These are phyloP conservation scores for Agrotis ipsilon DNA, from an alignment of 2,888 invertebrate genomes.

Conservation along the genomic window DNA sequence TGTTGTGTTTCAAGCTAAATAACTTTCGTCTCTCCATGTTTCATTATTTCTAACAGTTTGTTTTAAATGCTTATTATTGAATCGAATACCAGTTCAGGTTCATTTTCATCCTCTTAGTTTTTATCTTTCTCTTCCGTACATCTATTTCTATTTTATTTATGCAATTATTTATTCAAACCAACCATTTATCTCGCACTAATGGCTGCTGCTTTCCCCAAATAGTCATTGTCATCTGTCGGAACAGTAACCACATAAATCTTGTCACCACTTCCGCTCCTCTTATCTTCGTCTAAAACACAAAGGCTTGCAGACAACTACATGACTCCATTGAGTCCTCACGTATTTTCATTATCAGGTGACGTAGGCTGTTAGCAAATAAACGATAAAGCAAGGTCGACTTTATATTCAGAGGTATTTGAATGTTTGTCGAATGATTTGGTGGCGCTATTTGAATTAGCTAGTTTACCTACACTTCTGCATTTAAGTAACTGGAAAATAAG, in stretches of 20 bases:
- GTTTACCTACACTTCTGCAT: constrained; percentile 4
- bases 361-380: constrained; percentile 70
- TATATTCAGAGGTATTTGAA: constrained; percentile 37
- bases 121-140: not conserved
- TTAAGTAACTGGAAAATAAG: not conserved
- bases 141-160: not conserved
- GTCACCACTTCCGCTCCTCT: constrained; percentile 31
- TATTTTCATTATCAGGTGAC: constrained; percentile 60
- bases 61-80: too few species aligned
- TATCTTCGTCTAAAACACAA: constrained; percentile 36
- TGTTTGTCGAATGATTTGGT: constrained; percentile 27
- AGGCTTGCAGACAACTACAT: constrained; percentile 2
- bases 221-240: constrained; percentile 14
- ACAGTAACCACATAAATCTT: constrained; percentile 31
- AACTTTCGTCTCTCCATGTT: too few species aligned
- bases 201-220: not conserved
- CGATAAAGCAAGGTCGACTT: constrained; percentile 72
- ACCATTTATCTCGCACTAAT: not conserved
- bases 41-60: too few species aligned
- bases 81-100: not conserved
- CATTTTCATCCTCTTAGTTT: not conserved
- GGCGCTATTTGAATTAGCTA: not conserved
- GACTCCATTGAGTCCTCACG: constrained; percentile 27
- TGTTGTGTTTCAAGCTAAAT: too few species aligned
- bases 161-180: not conserved